Conservation (phyloP, 1,140 invertebrate genomes). For the Musca vetustissima region DNA sequence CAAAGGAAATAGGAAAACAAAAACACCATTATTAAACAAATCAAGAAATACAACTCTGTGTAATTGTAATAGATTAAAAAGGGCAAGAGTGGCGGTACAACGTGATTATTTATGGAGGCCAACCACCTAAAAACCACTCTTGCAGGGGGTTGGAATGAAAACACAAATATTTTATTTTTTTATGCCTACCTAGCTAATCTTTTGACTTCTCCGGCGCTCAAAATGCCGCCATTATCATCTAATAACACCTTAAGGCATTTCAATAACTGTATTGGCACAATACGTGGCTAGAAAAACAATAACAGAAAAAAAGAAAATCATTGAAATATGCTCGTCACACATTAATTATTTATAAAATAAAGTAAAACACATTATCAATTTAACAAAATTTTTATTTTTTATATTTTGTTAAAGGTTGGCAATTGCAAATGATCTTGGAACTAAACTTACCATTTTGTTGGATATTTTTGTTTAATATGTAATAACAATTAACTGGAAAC, state of each 20-base stretch:
- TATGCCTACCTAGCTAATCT: constrained; percentile 71
- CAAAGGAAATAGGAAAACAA: constrained; percentile 23
- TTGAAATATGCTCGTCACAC: not conserved
- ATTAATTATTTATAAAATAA: not conserved
- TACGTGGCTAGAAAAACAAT: constrained; percentile 75
- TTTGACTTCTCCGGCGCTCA: constrained; percentile 80
- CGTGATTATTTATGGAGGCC: no score
- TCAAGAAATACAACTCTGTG: constrained; percentile 15
- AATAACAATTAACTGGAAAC: no score
- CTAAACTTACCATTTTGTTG: constrained; percentile 9
- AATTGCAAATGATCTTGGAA: not conserved
- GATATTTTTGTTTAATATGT: not conserved
- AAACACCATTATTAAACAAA: not conserved
- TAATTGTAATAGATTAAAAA: constrained; percentile 19
- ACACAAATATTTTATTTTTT: constrained; percentile 3
- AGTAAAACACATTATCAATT: constrained; percentile 10
- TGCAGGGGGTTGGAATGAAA: not conserved
- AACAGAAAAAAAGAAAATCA: constrained; percentile 19
- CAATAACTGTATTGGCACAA: constrained; percentile 84
- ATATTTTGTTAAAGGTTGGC: not conserved
- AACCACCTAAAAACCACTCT: not conserved
- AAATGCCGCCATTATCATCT: constrained; percentile 80
- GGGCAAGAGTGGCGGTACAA: not conserved
- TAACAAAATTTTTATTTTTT: not conserved
- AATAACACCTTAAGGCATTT: constrained; percentile 83